Conservation (phyloP, 2,113 vertebrate species). For the Cynocephalus volans region DNA sequence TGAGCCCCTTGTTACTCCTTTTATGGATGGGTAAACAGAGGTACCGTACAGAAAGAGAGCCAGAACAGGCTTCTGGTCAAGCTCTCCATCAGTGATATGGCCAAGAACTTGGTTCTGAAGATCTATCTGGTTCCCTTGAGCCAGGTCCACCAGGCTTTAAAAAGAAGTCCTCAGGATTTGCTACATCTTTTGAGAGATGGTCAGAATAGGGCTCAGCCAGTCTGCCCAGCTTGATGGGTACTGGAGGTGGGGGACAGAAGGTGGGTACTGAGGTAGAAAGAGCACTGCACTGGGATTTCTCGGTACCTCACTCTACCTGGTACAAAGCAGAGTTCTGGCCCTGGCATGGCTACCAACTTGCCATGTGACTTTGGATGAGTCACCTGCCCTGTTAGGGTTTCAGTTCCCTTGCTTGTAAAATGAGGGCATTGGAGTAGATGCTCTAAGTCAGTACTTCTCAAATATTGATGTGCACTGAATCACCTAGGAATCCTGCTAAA, state of each 20-base stretch:
- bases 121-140: accelerated
- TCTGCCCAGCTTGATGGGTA: too few species aligned
- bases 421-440: neutral
- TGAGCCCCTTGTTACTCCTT: neutral
- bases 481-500: neutral
- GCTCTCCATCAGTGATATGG: accelerated
- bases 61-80: neutral
- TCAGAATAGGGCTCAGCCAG: neutral
- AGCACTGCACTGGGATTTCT: neutral
- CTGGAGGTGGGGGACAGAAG: neutral
- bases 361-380: neutral
- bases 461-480: neutral
- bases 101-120: neutral
- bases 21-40: slow-evolving; percentile 8
- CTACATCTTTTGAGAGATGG: neutral
- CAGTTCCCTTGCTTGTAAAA: neutral
- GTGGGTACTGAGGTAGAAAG: accelerated
- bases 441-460: neutral
- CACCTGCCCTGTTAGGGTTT: neutral
- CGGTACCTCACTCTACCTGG: neutral
- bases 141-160: neutral
- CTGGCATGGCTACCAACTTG: neutral
- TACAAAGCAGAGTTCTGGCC: neutral
- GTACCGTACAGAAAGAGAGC: neutral
- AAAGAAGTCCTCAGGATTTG: neutral